A percentile compares a stretch with the other conserved stretches of the same genome.
Evolutionary conservation across 1,140 invertebrate species (phyloP).

Genomic region (Bombus breviceps): DNA sequence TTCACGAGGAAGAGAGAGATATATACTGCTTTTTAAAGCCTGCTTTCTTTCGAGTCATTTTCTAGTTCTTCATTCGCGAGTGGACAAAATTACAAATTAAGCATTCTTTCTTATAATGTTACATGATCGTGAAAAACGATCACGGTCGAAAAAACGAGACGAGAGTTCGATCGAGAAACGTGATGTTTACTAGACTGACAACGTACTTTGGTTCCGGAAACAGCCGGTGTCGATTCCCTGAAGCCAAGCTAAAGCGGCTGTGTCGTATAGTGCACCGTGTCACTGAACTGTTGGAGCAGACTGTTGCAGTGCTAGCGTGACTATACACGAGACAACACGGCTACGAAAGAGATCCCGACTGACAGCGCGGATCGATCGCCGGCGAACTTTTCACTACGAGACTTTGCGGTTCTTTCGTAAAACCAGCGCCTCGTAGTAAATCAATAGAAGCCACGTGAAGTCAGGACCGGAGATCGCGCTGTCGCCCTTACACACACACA

Average conservation of each 20-base stretch:
- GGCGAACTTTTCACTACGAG: conserved; percentile 58
- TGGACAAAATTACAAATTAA: neutral
- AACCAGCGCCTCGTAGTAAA: conserved; percentile 62
- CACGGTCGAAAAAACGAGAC: neutral
- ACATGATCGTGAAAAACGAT: too few species aligned
- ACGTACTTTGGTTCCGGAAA: conserved; percentile 10
- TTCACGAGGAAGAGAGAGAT: too few species aligned
- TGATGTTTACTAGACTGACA: neutral
- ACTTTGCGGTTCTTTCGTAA: conserved; percentile 58
- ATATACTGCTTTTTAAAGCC: rapidly evolving
- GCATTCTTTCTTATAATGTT: neutral
- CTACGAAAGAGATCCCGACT: conserved; percentile 55
- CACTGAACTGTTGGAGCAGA: conserved; percentile 61
- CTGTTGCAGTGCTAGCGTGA: conserved; percentile 60
- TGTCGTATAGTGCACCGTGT: conserved; percentile 50
- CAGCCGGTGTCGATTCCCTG: conserved; percentile 42
- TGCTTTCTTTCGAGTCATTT: too few species aligned
- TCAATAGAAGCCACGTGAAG: conserved; percentile 68
- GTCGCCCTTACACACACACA: neutral
- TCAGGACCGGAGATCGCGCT: conserved; percentile 49
- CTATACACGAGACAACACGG: conserved; percentile 61
- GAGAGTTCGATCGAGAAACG: neutral
- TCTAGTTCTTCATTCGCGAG: too few species aligned
- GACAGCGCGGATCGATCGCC: conserved; percentile 58
- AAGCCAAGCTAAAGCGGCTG: conserved; percentile 38